Evolutionary conservation across 53 echinoderm and acorn worm species (phyloP).

Genomic region (Astropecten irregularis): DNA sequence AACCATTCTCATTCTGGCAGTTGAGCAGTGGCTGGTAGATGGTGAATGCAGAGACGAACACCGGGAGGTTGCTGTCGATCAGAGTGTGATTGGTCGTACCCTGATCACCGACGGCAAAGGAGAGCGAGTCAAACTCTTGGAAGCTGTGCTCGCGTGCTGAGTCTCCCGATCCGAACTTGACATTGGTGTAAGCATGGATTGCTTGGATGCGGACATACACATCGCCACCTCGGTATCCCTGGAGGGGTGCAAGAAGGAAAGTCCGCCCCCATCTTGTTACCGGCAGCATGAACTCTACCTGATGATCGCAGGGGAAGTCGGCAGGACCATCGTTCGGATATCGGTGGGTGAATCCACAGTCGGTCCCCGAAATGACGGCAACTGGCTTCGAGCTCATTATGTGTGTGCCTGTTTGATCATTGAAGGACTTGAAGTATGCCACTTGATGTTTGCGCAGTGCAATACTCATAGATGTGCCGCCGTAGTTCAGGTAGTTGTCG

Average conservation of each 20-base stretch:
- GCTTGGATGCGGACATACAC: not conserved
- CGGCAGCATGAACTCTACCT: conserved; percentile 49
- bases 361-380: conserved; percentile 54
- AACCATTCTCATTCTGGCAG: conserved; percentile 7
- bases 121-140: not conserved
- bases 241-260: conserved; percentile 37
- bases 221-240: conserved; percentile 49
- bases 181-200: not conserved
- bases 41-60: not conserved
- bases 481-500: conserved; percentile 5
- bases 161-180: not conserved
- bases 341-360: conserved; percentile 34
- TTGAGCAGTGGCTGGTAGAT: conserved; percentile 31
- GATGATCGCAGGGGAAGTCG: conserved; percentile 45
- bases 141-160: not conserved
- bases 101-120: not conserved
- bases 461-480: conserved; percentile 1
- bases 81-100: not conserved
- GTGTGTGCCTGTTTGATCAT: conserved; percentile 39
- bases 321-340: not conserved
- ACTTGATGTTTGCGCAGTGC: conserved; percentile 14
- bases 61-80: not conserved
- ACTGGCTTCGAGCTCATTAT: conserved; percentile 47
- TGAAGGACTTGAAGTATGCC: conserved; percentile 36
- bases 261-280: conserved; percentile 23